phyloP scores from a whole-genome alignment of 35 echinoderm and acorn worm species.

The Acanthaster planci region DNA sequence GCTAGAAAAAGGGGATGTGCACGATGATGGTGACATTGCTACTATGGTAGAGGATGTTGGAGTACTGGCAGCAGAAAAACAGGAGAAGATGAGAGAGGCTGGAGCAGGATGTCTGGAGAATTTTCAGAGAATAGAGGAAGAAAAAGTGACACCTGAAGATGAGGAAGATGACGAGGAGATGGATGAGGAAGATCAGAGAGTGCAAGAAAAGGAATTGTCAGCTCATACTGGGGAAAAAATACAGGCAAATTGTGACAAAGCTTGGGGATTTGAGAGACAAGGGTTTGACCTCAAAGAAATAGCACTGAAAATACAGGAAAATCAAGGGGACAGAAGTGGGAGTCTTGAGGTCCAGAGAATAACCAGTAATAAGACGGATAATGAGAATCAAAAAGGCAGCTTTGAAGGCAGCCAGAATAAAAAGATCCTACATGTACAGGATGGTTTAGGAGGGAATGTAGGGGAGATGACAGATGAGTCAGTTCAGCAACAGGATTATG shows the following conservation, averaged over 20 bases:
- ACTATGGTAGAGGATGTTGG: not conserved
- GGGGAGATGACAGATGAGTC: not conserved
- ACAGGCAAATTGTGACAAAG: not conserved
- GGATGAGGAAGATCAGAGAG: too few species aligned
- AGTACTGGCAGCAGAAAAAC: not conserved
- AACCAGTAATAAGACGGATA: too few species aligned
- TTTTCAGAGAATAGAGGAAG: too few species aligned
- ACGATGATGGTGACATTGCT: not conserved
- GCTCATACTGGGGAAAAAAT: not conserved
- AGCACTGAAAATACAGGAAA: too few species aligned
- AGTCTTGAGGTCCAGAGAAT: too few species aligned
- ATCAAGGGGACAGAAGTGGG: too few species aligned
- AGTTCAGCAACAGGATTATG: not conserved
- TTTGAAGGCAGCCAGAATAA: not conserved
- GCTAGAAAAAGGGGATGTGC: not conserved
- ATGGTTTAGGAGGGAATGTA: not conserved
- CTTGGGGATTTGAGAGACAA: not conserved
- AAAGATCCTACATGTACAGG: not conserved
- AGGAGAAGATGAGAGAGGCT: not conserved
- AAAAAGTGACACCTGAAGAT: too few species aligned
- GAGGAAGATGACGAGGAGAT: too few species aligned
- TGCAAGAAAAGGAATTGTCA: not conserved
- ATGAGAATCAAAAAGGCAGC: too few species aligned
- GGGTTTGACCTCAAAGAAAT: too few species aligned
- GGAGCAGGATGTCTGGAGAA: not conserved